Evolutionary conservation across 2,113 vertebrate genomes (phyloP), one percentile per base, ranked within the genome.

Genomic region (Nematolebias whitei): DNA sequence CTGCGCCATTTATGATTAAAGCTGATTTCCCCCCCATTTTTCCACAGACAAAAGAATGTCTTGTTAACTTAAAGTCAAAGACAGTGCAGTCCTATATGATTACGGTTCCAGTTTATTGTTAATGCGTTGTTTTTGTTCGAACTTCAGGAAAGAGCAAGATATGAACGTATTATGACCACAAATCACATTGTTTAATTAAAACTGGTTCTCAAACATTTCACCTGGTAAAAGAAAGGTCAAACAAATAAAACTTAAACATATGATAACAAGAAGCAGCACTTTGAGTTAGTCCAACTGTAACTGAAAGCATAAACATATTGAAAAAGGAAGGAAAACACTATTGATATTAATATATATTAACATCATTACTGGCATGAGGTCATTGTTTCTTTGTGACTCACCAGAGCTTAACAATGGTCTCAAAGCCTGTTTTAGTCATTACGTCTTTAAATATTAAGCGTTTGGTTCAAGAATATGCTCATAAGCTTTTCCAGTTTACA

Each of bases 351-450:
- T 32, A 24, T 35, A 71, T 49, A 54, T 57, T 39, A 32, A 9
- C 8, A 4, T 18, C n/a, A n/a, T n/a, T n/a, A n/a, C n/a, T n/a
- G n/a, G 16, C 12, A 24, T 26, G 0, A 45, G 52, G 16, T 48
- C 35, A 35, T 45, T 66, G 20, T 44, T 7, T 32, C 40, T 14
- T 40, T 48, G 11, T 63, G 69, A 63, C 48, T 82, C 69, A 77
- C 40, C 24, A 29, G 15, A n/a, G 18, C 54, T 56, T 13, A 40
- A 48, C 59, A 71, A n/a, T 44, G 22, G 23, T 50, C 49, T 16
- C 26, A 12, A 6, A 57, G 43, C 56, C 35, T 64, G 57, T 55
- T 77, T 63, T 64, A 57, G 32, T 4, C 3, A 18, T 12, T 63
- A 35, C 32, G 32, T 65, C 60, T 77, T 74, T 66, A 50, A 39